Evolutionary conservation across 2,888 invertebrate species (phyloP), one percentile per base, ranked within the genome.

Genomic region (Pachycephus smyrnensis): DNA sequence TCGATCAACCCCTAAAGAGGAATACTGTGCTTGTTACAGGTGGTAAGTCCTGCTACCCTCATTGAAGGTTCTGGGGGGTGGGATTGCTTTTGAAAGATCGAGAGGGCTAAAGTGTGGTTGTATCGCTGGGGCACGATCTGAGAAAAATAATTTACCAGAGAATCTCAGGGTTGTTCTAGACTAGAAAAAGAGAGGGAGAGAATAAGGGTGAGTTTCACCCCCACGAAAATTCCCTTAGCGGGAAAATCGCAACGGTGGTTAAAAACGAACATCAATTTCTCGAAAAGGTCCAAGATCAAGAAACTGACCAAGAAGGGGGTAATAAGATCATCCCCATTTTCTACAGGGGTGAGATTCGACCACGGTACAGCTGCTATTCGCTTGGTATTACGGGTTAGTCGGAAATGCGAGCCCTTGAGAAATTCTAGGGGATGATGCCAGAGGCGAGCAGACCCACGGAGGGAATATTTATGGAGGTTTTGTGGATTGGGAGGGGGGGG

Each of bases 221-320:
- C 9, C 23, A 2, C 9, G 55, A 55, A 55, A 55, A 23, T 55
- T 0, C 55, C 6, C 23, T 55, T 23, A 55, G 23, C 9, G 9
- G 15, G 9, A 55, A 55, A 55, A 23, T 23, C 9, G 55, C 9
- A 55, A 1, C 9, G 55, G 55, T 9, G 9, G 40, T 23, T 9
- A 23, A 23, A 55, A 9, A 55, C 23, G 23, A 32, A 32, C 30
- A 75, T 75, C 75, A 40, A 30, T 75, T 55, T 32, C 12, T 40
- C 32, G 4, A 75, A 73, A 68, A 75, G 36, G 31, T 40, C 12
- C 73, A 69, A 74, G 37, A n/a, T 35, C n/a, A 73, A 15, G 68
- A 1, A 73, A 37, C 35, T 73, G 30, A 32, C 23, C 40, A 68
- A 71, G 35, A 35, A 79, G 79, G 79, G 69, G 77, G 79, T 76